Evolutionary conservation across 2,113 vertebrate genomes (phyloP), one percentile per base, ranked within the genome.

Genomic region (Seriola aureovittata): DNA sequence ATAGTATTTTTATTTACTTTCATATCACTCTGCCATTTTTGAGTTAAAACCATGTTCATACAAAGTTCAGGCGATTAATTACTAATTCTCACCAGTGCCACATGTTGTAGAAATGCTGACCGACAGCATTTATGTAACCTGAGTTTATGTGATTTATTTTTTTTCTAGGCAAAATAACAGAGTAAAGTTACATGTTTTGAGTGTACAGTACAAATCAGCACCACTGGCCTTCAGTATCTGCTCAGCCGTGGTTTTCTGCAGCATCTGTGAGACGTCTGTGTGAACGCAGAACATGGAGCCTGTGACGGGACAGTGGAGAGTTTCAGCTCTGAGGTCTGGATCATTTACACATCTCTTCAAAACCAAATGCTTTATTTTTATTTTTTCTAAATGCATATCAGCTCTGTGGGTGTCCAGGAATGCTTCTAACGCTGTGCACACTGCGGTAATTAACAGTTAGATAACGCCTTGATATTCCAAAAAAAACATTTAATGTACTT

Each of bases 401-500:
- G 71, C 83, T 85, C 64, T 78, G 74, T 34, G 75, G 59, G 52
- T 21, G 77, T 78, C 68, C 78, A 67, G 55, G 79, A 81, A 68
- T 1, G 68, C 60, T 75, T 79, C 60, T 68, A 74, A 75, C n/a
- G 67, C 79, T 81, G 85, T 77, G 78, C 85, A 81, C 91, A 16
- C 80, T 84, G 89, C 94, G 93, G 92, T 91, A 29, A 88, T 91
- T 91, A 91, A 88, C 62, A 36, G 78, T 80, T 90, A 75, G 76
- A 89, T 65, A 63, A 75, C 46, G 77, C 85, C 71, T 91, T 80
- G 84, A 86, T 93, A 93, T 93, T 93, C 88, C 92, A 89, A 92
- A 93, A 73, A 81, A 59, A 76, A 71, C 78, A 82, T 88, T 60
- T 87, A 63, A 89, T 85, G 87, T 89, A 85, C 82, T 90, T 79